A percentile compares a stretch with the other conserved stretches of the same genome.
These are phyloP conservation scores for Picathartes gymnocephalus DNA, from an alignment of 2,113 vertebrate species.

Conservation along the genomic window DNA sequence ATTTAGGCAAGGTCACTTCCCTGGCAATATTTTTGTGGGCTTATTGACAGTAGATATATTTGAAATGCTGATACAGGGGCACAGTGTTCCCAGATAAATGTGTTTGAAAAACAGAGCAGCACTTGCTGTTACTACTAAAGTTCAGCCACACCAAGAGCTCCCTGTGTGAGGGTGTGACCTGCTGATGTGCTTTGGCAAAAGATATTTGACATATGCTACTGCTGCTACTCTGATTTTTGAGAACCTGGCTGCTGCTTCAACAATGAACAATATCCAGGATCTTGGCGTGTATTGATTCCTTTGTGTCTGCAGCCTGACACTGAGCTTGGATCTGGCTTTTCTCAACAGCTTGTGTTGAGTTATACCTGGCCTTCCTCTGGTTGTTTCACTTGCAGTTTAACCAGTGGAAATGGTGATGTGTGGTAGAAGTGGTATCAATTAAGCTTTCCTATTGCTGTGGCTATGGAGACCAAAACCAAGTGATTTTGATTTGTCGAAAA, in stretches of 20 bases:
- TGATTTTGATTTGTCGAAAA: background rate
- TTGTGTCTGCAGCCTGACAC: background rate
- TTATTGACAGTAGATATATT: background rate
- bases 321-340: background rate
- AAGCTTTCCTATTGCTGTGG: background rate
- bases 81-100: background rate
- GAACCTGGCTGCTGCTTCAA: background rate
- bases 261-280: rapidly evolving
- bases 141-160: rapidly evolving
- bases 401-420: background rate
- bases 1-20: background rate
- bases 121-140: background rate
- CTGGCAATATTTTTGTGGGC: background rate
- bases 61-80: background rate
- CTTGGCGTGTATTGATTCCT: background rate
- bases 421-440: background rate
- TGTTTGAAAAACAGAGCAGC: background rate
- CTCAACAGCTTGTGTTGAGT: background rate
- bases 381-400: background rate
- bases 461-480: background rate
- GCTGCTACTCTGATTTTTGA: background rate
- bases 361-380: background rate
- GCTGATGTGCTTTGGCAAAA: background rate
- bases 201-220: background rate
- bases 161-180: rapidly evolving